Base-by-base conservation (phyloP, 2,888 invertebrate genomes). In the Polydrusus tereticollis region DNA sequence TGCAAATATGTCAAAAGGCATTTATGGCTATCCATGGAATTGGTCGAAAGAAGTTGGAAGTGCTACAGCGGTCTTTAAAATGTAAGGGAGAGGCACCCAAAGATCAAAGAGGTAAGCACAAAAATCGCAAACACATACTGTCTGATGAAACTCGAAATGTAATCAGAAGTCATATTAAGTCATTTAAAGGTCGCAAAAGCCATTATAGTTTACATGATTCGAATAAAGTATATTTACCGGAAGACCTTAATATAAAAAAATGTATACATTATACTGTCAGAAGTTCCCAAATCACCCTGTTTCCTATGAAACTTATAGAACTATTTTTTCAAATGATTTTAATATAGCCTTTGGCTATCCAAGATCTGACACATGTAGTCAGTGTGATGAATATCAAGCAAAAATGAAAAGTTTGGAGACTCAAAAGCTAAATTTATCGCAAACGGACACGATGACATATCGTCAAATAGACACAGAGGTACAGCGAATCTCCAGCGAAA, bases 201-300 rank as follows among this genome's bases (percentile, higher is more conserved):
- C 75, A 75, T 52, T 76, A 75, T 57, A 75, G 75, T 47, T 33
- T 76, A 58, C 58, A 72, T n/a, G 66, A 76, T 33, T 69, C 72
- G 2, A 23, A 21, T 20, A 67, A 66, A 50, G 26, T 69, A 10
- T 76, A 75, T 41, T 47, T 76, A 20, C 74, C 76, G 4, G 69
- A 75, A 55, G 68, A 74, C 8, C 41, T 75, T 18, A 74, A 67
- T 69, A 59, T 65, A 33, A 70, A 69, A 70, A 62, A 33, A 33
- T 33, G 57, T 47, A 47, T 47, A 47, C 12, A 18, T 8, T 57
- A 29, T 57, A 33, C 57, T 33, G 36, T 16, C 36, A 38, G 21
- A 66, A 57, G 50, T 36, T 52, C 16, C 52, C 8, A 52, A 52
- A 52, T 16, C 20, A 52, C 12, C 29, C 36, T 52, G 33, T 68